Evolutionary conservation across 2,888 invertebrate genomes (phyloP), one percentile per base, ranked within the genome.

Genomic region (Amblyteles armatorius): DNA sequence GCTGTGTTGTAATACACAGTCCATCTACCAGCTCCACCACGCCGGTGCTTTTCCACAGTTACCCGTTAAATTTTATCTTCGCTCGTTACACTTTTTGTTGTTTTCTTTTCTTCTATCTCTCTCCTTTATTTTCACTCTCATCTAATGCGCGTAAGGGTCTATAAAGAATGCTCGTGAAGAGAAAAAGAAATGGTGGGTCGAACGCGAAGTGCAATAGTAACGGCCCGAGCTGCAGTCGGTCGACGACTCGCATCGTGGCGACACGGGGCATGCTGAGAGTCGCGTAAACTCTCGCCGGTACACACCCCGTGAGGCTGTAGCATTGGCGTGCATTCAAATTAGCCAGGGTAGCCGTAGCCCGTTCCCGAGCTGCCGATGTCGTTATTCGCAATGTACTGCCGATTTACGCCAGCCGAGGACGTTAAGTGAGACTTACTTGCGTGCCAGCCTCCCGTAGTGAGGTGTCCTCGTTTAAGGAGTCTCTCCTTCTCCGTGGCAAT

Each of bases 341-440:
- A 86, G 87, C 77, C 67, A 76, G 76, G 82, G 79, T 83, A 29
- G 60, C 74, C 82, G 81, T 77, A 82, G 82, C 79, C 84, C 79
- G 84, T 80, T 79, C 79, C 44, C 60, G 57, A 78, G 85, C 71
- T 82, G 79, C 84, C 86, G 60, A 85, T 87, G 87, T 84, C 86
- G 87, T 86, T 86, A 86, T 77, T 87, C 84, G 86, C 85, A 84
- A 86, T 86, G 82, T 85, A 87, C 82, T 76, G 81, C 81, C 84
- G 69, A 86, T 84, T 76, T 81, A 82, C 81, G 79, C 83, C 74
- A 77, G 48, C 79, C 82, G 79, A 83, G 84, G 83, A 84, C 86
- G 81, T 84, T 86, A 84, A 88, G 84, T 86, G 87, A 87, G 86
- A 87, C 86, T 88, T 87, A 86, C 83, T 82, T 83, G 82, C 81